Evolutionary conservation across 1,140 invertebrate genomes (phyloP), one percentile per base, ranked within the genome.

Genomic region (Papilio machaon): DNA sequence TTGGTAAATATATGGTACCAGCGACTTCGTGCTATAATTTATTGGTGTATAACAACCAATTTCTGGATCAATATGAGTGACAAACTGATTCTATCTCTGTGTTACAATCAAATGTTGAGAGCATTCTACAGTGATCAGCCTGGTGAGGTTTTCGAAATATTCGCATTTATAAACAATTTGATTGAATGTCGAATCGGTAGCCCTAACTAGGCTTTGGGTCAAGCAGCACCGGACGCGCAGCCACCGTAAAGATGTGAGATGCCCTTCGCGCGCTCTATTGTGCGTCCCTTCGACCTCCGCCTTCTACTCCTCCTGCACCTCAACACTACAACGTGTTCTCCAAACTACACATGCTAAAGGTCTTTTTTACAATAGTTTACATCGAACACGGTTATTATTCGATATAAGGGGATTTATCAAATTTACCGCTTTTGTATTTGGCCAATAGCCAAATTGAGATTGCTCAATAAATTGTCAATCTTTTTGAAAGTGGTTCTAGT

Each of bases 181-280:
- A 43, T 43, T 70, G 23, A 70, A 35, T 15, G 10, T 67, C 6
- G 23, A 15, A 70, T 70, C 5, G 54, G 58, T 52, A 78, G 7
- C 73, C 54, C 80, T 82, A 70, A 76, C 77, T 78, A 80, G 70
- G 77, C 73, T 80, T 67, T 47, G 83, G 76, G 74, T 76, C 85
- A 84, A 43, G 82, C 74, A 77, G 77, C 83, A 74, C 60, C 60
- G 80, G 74, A 80, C 70, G 79, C 17, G 81, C 85, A 86, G 35
- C 76, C 84, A 87, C 84, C 90, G 89, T 91, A 84, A 91, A 91
- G 90, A 91, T 91, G 86, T 52, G 74, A 82, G 89, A 91, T 91
- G 90, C 87, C 89, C 89, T 90, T 90, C 87, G 81, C 47, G 23
- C 76, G 81, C 80, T 88, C 89, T 86, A 91, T 90, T 90, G 89